These are phyloP conservation scores for Limnephilus lunatus DNA, from an alignment of 2,888 invertebrate genomes.

Conservation along the genomic window DNA sequence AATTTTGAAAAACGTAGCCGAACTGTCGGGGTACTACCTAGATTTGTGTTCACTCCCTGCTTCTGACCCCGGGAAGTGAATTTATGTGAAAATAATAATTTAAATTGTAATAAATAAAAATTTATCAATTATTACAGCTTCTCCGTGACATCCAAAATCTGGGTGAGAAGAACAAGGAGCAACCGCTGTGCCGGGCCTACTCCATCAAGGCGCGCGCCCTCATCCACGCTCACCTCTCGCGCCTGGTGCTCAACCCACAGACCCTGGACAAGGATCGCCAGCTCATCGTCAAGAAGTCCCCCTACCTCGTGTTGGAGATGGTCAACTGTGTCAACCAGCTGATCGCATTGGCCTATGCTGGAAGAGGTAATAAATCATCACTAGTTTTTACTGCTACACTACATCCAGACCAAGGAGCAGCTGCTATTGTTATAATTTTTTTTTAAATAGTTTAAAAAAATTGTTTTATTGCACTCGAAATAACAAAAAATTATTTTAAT, in stretches of 20 bases:
- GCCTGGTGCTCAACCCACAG: conserved; percentile 86
- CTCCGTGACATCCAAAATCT: conserved; percentile 94
- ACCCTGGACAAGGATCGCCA: conserved; percentile 91
- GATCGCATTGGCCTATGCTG: conserved; percentile 92
- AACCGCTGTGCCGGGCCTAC: conserved; percentile 93
- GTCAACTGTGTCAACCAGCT: conserved; percentile 96
- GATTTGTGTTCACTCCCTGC: not conserved
- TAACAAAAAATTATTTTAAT: not conserved
- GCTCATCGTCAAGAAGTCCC: conserved; percentile 92
- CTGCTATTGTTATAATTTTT: too few species aligned
- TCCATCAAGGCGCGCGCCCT: conserved; percentile 95
- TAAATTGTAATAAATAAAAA: not conserved
- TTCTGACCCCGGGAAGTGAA: not conserved
- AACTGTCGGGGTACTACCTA: not conserved
- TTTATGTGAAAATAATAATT: not conserved
- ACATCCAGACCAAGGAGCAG: too few species aligned
- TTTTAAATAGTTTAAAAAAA: not conserved
- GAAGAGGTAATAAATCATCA: conserved; percentile 80
- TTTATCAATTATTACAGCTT: conserved; percentile 79
- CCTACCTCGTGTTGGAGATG: conserved; percentile 98
- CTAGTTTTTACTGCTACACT: not conserved
- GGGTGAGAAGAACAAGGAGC: conserved; percentile 97
- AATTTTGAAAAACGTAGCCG: not conserved
- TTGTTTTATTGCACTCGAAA: not conserved
- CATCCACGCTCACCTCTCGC: conserved; percentile 96